A percentile compares a stretch with the other conserved stretches of the same genome.
Conservation (phyloP, 2,113 vertebrate species). For the Verasper variegatus region DNA sequence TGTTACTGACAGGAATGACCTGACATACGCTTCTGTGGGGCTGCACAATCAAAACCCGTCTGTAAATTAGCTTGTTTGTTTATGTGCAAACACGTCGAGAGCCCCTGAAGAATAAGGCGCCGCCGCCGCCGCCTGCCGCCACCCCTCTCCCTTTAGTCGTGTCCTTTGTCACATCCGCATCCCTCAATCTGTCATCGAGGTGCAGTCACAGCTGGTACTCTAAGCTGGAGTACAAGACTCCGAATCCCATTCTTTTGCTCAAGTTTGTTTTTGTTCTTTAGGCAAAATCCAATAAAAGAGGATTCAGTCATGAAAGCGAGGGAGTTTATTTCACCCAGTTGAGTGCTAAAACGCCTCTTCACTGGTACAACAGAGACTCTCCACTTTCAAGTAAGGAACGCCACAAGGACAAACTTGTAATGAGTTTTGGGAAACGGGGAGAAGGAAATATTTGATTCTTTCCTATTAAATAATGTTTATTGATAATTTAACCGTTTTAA, state of each 20-base stretch:
- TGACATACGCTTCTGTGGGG: constrained; percentile 1
- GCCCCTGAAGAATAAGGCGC: constrained; percentile 38
- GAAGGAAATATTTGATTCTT: constrained; percentile 43
- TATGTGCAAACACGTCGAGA: constrained; percentile 39
- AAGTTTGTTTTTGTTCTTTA: constrained; percentile 58
- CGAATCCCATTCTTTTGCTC: constrained; percentile 19
- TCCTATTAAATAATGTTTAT: constrained; percentile 35
- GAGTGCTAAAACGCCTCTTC: constrained; percentile 56
- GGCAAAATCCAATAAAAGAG: constrained; percentile 66
- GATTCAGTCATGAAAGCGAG: constrained; percentile 53
- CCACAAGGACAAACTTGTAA: constrained; percentile 50
- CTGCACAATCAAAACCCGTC: constrained; percentile 1
- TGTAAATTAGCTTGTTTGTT: constrained; percentile 29
- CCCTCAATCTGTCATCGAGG: constrained; percentile 51
- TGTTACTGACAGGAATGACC: not conserved
- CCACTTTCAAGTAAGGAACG: constrained; percentile 46
- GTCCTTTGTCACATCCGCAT: constrained; percentile 60
- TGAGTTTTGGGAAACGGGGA: constrained; percentile 41
- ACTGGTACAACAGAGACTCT: constrained; percentile 45
- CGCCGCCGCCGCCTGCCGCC: constrained; percentile 16
- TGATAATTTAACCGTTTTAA: constrained; percentile 47
- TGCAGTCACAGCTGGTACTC: constrained; percentile 5
- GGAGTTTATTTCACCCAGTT: constrained; percentile 59
- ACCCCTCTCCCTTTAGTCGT: constrained; percentile 45
- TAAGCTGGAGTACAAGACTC: constrained; percentile 20